Conservation (phyloP, 2,113 vertebrate species). For the Heloderma charlesbogerti region DNA sequence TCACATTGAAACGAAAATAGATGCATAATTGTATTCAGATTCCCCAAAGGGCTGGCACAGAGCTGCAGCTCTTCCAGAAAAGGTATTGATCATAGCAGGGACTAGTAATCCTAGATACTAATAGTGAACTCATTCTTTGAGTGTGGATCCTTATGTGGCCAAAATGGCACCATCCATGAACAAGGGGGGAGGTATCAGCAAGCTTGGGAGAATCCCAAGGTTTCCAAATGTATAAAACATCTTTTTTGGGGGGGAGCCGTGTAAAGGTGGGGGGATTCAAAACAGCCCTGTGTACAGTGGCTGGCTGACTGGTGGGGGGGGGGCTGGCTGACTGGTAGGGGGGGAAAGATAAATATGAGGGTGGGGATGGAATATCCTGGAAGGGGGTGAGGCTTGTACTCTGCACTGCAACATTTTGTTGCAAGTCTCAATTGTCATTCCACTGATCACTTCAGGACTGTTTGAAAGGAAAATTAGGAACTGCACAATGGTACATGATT, state of each 20-base stretch:
- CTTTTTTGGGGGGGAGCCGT: not conserved
- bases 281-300: not conserved
- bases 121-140: not conserved
- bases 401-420: not conserved
- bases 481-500: not conserved
- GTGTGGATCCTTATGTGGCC: not conserved
- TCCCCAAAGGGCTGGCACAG: slow-evolving; percentile 59
- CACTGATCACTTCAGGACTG: not conserved
- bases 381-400: not conserved
- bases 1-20: slow-evolving; percentile 12
- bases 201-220: not conserved
- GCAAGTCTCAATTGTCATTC: not conserved
- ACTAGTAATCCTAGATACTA: slow-evolving; percentile 43
- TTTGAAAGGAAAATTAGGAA: not conserved
- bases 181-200: not conserved
- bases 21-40: slow-evolving; percentile 46
- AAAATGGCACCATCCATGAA: not conserved
- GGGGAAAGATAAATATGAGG: not conserved
- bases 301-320: too few species aligned
- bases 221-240: not conserved
- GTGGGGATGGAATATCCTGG: not conserved
- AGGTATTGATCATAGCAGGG: slow-evolving; percentile 54
- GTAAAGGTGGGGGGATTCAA: not conserved
- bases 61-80: slow-evolving; percentile 59
- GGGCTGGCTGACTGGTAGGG: not conserved